Percentiles rank a stretch among this genome's conserved stretches.
phyloP scores from a whole-genome alignment of 2,797 vertebrate species.

The Remorina albescens region DNA sequence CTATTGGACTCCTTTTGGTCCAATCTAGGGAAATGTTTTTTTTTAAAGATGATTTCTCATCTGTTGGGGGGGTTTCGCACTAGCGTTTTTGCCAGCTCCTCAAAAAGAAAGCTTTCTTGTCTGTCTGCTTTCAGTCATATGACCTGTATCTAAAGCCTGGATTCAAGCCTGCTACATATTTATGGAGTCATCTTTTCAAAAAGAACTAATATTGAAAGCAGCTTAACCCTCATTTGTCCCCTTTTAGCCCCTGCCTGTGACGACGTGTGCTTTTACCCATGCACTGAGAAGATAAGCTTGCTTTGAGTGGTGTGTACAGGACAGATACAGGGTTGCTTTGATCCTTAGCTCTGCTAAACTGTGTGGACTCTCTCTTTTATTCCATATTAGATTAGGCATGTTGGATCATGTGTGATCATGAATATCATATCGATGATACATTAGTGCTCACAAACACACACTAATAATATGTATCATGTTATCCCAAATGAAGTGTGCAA shows the following conservation, averaged over 20 bases:
- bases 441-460: conserved; percentile 32
- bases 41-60: too few relatives aligned
- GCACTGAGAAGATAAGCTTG: conserved; percentile 73
- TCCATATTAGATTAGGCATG: conserved; percentile 38
- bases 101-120: conserved; percentile 1
- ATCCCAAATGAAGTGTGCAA: conserved; percentile 1
- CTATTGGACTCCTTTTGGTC: too few relatives aligned
- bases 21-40: too few relatives aligned
- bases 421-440: conserved; percentile 38
- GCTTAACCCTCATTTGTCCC: conserved; percentile 77
- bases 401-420: conserved; percentile 28
- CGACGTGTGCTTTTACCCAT: conserved; percentile 63
- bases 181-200: conserved; percentile 72
- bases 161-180: conserved; percentile 75
- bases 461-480: conserved; percentile 14
- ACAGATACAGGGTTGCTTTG: conserved; percentile 69
- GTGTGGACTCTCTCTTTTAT: conserved; percentile 40
- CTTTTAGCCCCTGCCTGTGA: conserved; percentile 70
- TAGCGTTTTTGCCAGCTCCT: background rate
- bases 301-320: conserved; percentile 68
- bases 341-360: conserved; percentile 52
- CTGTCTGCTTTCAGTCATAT: conserved; percentile 32
- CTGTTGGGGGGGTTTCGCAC: conserved; percentile 17
- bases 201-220: conserved; percentile 75
- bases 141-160: conserved; percentile 66